These are phyloP conservation scores for Sphenodon punctatus DNA, from an alignment of 2,797 vertebrate species.

Conservation along the genomic window DNA sequence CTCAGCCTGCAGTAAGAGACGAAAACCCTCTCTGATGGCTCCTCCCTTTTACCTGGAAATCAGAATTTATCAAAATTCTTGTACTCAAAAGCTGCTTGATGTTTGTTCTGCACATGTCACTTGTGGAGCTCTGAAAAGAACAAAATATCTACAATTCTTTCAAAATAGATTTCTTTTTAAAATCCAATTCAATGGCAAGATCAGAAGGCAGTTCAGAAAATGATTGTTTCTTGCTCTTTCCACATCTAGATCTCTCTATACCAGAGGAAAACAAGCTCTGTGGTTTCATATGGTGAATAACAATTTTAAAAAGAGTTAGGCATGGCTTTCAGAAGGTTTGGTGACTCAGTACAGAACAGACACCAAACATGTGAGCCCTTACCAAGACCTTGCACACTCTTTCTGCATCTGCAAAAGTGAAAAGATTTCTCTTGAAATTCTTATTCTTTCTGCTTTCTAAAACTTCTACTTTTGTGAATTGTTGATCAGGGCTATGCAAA, in stretches of 20 bases:
- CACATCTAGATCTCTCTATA: not conserved
- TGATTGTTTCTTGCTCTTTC: not conserved
- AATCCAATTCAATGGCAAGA: not conserved
- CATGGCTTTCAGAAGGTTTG: fast-evolving
- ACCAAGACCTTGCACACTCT: not conserved
- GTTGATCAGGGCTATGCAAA: not conserved
- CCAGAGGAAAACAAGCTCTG: not conserved
- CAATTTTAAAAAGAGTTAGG: not conserved
- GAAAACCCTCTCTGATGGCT: not conserved
- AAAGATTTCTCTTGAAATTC: not conserved
- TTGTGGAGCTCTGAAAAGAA: not conserved
- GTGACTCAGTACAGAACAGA: not conserved
- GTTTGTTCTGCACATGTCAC: not conserved
- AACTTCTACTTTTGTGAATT: not conserved
- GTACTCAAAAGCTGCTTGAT: not conserved
- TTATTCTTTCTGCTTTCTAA: not conserved
- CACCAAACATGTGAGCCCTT: not conserved
- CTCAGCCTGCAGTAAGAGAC: not conserved
- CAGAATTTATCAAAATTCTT: not conserved
- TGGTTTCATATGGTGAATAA: not conserved
- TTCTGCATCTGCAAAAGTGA: not conserved
- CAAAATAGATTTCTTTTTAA: not conserved
- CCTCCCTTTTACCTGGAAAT: not conserved
- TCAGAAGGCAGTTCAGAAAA: fast-evolving
- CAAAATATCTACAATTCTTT: not conserved